Percentiles rank a stretch among this genome's conserved stretches.
These are phyloP conservation scores for Natator depressus DNA, from an alignment of 2,113 vertebrate species.

Conservation along the genomic window DNA sequence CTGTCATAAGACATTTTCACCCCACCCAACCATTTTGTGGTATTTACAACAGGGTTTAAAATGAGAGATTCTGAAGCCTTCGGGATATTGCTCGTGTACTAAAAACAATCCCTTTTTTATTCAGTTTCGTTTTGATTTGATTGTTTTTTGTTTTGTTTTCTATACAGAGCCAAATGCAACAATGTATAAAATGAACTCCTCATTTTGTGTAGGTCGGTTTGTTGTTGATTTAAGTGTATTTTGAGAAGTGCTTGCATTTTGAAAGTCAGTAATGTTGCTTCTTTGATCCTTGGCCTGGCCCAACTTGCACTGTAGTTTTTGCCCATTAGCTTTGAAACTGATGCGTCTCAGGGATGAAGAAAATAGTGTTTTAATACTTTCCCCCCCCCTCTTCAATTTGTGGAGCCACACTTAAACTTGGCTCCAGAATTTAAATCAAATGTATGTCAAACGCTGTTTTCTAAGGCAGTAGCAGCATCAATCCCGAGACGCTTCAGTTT, in stretches of 20 bases:
- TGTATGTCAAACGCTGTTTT: background rate
- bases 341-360: background rate
- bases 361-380: background rate
- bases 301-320: background rate
- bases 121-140: background rate
- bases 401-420: background rate
- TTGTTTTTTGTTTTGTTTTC: no score
- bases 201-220: background rate
- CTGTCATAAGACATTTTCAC: background rate
- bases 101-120: background rate
- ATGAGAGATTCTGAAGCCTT: background rate
- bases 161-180: no score
- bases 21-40: background rate
- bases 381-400: background rate
- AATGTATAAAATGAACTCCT: background rate
- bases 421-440: conserved; percentile 17
- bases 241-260: conserved; percentile 20
- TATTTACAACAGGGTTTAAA: background rate
- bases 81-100: background rate
- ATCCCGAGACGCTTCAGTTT: background rate
- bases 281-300: conserved; percentile 11
- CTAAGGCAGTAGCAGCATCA: background rate
- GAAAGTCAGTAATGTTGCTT: background rate
- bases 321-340: background rate
- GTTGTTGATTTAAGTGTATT: conserved; percentile 2